Evolutionary conservation across 2,113 vertebrate genomes (phyloP).

Genomic region (Sphyrna mokarran): DNA sequence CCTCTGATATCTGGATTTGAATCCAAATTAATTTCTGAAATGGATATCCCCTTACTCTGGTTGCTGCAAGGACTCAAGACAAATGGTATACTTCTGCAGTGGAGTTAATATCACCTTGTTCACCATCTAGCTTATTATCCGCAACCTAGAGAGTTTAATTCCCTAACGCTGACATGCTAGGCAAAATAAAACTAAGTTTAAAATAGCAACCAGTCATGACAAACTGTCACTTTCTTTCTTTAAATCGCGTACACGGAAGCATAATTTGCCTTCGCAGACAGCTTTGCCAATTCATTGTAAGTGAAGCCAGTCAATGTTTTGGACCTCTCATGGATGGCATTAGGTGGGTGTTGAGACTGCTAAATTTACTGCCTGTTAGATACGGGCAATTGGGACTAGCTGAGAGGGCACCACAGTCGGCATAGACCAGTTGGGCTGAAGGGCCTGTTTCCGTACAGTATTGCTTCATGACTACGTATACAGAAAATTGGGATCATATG

Average conservation of each 20-base stretch:
- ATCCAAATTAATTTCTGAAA: background rate
- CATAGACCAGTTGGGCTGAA: too few relatives aligned
- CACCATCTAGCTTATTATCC: background rate
- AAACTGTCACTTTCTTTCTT: background rate
- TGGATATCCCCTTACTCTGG: background rate
- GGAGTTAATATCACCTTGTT: background rate
- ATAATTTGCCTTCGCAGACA: background rate
- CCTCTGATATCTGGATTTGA: background rate
- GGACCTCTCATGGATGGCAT: background rate
- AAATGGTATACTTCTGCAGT: background rate
- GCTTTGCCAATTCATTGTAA: background rate
- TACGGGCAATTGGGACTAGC: too few relatives aligned
- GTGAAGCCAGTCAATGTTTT: background rate
- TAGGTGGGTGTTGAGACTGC: background rate
- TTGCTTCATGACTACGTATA: background rate
- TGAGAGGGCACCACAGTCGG: too few relatives aligned
- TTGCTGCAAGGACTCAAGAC: background rate
- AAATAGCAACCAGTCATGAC: conserved; percentile 1
- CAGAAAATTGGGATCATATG: background rate
- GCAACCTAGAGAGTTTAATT: background rate
- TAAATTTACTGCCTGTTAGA: background rate
- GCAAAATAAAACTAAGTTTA: conserved; percentile 1
- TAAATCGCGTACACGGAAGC: background rate
- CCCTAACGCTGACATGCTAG: background rate
- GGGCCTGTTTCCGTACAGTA: too few relatives aligned